Evolutionary conservation across 1,140 invertebrate genomes (phyloP), one percentile per base, ranked within the genome.

Genomic region (Delia radicum): DNA sequence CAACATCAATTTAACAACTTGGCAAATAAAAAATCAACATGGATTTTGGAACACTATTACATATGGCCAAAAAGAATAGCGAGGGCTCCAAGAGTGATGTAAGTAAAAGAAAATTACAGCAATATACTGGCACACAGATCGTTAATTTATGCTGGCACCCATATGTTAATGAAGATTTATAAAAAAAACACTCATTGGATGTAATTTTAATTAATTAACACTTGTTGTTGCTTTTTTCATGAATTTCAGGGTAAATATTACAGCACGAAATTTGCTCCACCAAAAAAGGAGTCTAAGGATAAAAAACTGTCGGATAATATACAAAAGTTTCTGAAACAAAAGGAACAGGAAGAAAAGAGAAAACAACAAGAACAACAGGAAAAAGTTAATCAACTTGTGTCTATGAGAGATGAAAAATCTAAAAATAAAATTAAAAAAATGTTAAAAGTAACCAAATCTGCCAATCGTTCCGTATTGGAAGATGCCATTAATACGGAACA

Each of bases 381-480:
- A 75, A 94, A 93, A 81, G 87, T 88, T 1, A 88, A 89, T 24
- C 89, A 91, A 77, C 85, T 97, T 27, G 81, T 95, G 71, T 90
- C 93, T 26, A 88, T 95, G 80, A 87, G 95, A 33, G 91, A 93
- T 80, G 91, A 92, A 24, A 92, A 93, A 82, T 90, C 91, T n/a
- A 89, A 92, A 78, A 90, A 89, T 76, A 90, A 91, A 77, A 92
- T 92, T 77, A 88, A 89, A 31, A 90, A 90, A 80, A 89, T 89
- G 85, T 78, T 91, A 0, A 90, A 90, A 84, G 89, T 94, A 2
- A 96, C 94, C 26, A 96, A 96, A 87, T 94, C 94, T 71, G 94
- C 94, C 0, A 96, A 95, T 83, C 95, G 96, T 85, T 92, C 94
- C 7, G 94, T 94, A 3, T 87, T 96, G 74, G 91, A 91, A 72